Evolutionary conservation across 1,140 invertebrate species (phyloP).

Genomic region (Caenorhabditis tropicalis): DNA sequence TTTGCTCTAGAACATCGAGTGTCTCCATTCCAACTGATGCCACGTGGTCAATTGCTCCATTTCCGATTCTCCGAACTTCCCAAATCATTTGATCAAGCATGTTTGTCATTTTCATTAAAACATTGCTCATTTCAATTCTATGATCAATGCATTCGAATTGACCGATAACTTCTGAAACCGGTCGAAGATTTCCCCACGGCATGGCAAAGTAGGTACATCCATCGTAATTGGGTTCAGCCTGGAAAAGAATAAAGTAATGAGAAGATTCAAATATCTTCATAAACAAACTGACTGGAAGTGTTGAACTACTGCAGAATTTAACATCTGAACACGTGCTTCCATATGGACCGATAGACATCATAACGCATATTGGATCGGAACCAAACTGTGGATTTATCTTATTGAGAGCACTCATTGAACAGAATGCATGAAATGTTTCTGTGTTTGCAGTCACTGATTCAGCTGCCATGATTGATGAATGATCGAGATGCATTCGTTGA

Average conservation of each 20-base stretch:
- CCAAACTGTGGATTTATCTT: constrained; percentile 62
- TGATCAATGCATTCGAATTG: constrained; percentile 59
- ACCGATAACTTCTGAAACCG: constrained; percentile 61
- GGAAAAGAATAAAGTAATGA: constrained; percentile 32
- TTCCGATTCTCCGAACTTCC: constrained; percentile 41
- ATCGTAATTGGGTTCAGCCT: constrained; percentile 65
- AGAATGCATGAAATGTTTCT: constrained; percentile 59
- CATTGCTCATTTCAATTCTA: constrained; percentile 60
- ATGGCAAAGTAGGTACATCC: constrained; percentile 61
- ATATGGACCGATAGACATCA: constrained; percentile 62
- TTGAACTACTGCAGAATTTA: constrained; percentile 59
- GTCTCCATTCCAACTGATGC: constrained; percentile 54
- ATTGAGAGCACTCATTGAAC: constrained; percentile 61
- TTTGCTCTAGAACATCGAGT: constrained; percentile 26
- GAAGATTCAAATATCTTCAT: too few relatives aligned
- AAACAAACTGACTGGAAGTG: constrained; percentile 59
- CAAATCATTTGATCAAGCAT: constrained; percentile 41
- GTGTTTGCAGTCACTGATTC: not conserved
- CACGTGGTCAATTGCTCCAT: constrained; percentile 51
- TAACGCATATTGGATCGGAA: constrained; percentile 59
- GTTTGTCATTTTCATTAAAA: constrained; percentile 56
- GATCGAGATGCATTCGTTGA: constrained; percentile 11
- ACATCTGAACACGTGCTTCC: constrained; percentile 56
- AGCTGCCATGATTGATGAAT: constrained; percentile 6
- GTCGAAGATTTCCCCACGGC: constrained; percentile 69